These are phyloP conservation scores for Coenonympha glycerion DNA, from an alignment of 2,888 invertebrate species.

Conservation along the genomic window DNA sequence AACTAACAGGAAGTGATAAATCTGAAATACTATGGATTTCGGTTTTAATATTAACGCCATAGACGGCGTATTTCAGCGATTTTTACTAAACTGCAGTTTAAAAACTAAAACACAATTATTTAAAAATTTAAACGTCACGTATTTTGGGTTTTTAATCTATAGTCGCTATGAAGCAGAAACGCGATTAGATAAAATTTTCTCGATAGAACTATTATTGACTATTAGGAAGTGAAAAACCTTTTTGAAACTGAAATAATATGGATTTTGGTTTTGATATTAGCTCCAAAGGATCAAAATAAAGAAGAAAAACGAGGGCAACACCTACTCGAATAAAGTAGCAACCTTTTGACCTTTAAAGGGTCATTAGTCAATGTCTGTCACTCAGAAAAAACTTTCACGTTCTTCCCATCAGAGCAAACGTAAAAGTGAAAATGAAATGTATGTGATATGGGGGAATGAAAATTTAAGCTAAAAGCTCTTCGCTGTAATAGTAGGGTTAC, in stretches of 20 bases:
- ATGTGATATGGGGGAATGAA: not conserved
- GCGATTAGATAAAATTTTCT: too few relatives aligned
- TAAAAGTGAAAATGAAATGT: conserved; percentile 11
- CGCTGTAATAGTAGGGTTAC: not conserved
- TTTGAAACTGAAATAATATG: too few relatives aligned
- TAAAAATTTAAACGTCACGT: too few relatives aligned
- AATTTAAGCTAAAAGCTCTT: conserved; percentile 5
- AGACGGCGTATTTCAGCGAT: too few relatives aligned
- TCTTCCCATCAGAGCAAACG: conserved; percentile 4
- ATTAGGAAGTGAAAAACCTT: too few relatives aligned
- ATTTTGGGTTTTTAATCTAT: too few relatives aligned
- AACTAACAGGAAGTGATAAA: too few relatives aligned
- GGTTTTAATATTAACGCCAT: not conserved
- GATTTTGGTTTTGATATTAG: not conserved
- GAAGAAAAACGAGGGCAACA: not conserved
- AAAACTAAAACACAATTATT: too few relatives aligned
- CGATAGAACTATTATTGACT: too few relatives aligned
- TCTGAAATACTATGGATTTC: too few relatives aligned
- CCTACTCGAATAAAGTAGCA: conserved; percentile 5
- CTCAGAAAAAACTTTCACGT: conserved; percentile 1
- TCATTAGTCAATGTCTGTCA: conserved; percentile 14
- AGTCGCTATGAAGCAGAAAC: too few relatives aligned
- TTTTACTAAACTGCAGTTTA: too few relatives aligned
- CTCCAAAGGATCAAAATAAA: not conserved
- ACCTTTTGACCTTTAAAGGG: conserved; percentile 7